Conservation (phyloP, 2,888 invertebrate genomes). For the Mellilla xanthometata region DNA sequence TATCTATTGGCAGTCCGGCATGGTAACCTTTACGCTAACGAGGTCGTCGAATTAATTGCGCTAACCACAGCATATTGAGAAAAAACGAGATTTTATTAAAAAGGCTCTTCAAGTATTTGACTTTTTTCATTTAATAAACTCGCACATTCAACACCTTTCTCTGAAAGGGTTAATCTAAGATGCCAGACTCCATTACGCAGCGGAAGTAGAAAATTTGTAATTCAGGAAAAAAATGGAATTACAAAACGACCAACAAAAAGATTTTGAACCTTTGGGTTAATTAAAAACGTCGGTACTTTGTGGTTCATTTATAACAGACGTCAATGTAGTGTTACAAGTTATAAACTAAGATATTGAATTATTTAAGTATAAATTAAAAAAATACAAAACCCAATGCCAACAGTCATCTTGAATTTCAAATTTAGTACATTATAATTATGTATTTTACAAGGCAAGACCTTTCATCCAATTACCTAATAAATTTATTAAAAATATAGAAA, state of each 20-base stretch:
- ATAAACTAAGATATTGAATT: conserved; percentile 4
- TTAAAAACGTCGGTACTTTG: conserved; percentile 41
- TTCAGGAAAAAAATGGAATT: conserved; percentile 24
- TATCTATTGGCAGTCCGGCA: too few species aligned
- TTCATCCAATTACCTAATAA: too few species aligned
- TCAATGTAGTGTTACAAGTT: conserved; percentile 4
- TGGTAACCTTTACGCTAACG: too few species aligned
- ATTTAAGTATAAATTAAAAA: too few species aligned
- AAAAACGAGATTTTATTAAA: too few species aligned
- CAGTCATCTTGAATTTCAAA: too few species aligned
- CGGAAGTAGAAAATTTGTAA: conserved; percentile 15
- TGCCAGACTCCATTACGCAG: conserved; percentile 11
- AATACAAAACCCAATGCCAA: too few species aligned
- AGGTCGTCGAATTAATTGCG: too few species aligned
- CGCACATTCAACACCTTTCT: conserved; percentile 1
- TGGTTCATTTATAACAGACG: conserved; percentile 36
- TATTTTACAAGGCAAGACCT: too few species aligned
- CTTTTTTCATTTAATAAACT: neutral
- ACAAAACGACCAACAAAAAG: conserved; percentile 24
- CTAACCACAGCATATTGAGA: too few species aligned
- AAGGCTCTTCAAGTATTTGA: neutral
- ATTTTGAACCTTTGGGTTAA: conserved; percentile 42
- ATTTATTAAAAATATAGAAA: too few species aligned
- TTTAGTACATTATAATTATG: too few species aligned
- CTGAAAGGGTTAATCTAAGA: conserved; percentile 8